A percentile compares a stretch with the other conserved stretches of the same genome.
phyloP scores from a whole-genome alignment of 2,113 vertebrate species.

The Centropus unirufus region DNA sequence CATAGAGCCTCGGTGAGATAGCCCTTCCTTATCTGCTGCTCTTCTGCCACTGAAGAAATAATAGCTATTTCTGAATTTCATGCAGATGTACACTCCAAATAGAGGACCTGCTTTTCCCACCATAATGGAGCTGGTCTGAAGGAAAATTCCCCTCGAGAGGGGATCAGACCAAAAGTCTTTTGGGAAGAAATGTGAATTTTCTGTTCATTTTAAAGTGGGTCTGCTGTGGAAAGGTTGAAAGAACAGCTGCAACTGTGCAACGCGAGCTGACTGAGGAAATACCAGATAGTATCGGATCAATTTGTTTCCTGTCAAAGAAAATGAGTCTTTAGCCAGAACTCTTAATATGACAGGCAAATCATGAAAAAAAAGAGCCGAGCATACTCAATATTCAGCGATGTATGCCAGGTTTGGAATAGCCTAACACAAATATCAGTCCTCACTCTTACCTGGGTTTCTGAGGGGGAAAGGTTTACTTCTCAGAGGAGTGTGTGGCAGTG shows the following conservation, averaged over 20 bases:
- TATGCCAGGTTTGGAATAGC: neutral
- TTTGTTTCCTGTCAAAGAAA: neutral
- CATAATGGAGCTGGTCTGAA: neutral
- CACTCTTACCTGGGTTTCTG: neutral
- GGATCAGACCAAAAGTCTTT: neutral
- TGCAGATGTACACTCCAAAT: neutral
- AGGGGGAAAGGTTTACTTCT: neutral
- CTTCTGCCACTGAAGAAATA: neutral
- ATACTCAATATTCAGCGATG: neutral
- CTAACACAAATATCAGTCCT: neutral
- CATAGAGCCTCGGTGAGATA: neutral
- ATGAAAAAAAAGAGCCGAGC: neutral
- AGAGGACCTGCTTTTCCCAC: neutral
- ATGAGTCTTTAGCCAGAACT: neutral
- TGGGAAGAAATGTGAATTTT: neutral
- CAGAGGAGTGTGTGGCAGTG: accelerated
- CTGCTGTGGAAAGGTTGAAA: neutral
- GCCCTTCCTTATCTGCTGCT: neutral
- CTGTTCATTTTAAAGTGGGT: neutral
- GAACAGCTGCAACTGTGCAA: neutral
- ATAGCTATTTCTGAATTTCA: neutral
- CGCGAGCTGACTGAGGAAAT: neutral
- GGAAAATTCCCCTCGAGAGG: neutral
- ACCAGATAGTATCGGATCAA: neutral
- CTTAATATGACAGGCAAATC: neutral